Evolutionary conservation across 2,797 vertebrate genomes (phyloP).

Genomic region (Cynopterus sphinx): DNA sequence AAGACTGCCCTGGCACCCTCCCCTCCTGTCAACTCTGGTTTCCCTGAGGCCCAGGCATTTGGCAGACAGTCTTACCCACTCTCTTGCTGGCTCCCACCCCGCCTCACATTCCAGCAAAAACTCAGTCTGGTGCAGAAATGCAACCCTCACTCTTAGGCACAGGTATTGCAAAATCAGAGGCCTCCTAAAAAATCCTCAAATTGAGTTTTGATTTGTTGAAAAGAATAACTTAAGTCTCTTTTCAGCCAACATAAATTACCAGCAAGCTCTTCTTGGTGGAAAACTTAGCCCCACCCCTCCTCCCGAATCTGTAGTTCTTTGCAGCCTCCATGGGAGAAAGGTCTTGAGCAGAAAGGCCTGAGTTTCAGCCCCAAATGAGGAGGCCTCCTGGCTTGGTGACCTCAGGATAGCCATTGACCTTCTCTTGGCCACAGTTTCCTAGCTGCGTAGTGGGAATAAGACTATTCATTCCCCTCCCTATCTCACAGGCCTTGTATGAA

Average conservation of each 20-base stretch:
- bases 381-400: background rate
- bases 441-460: background rate
- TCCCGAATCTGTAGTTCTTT: background rate
- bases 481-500: background rate
- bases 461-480: background rate
- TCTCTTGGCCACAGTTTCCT: background rate
- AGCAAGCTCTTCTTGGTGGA: background rate
- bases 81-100: background rate
- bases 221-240: background rate
- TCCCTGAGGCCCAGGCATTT: background rate
- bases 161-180: constrained; percentile 13
- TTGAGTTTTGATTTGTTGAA: background rate
- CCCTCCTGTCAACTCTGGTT: background rate
- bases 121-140: constrained; percentile 5
- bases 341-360: background rate
- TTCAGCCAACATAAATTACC: background rate
- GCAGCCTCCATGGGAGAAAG: background rate
- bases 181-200: background rate
- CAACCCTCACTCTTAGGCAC: background rate
- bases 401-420: background rate
- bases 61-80: background rate
- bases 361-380: background rate
- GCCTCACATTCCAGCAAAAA: background rate
- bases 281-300: background rate
- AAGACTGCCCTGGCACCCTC: background rate